Evolutionary conservation across 2,888 invertebrate species (phyloP), one percentile per base, ranked within the genome.

Genomic region (Meghimatium bilineatum): DNA sequence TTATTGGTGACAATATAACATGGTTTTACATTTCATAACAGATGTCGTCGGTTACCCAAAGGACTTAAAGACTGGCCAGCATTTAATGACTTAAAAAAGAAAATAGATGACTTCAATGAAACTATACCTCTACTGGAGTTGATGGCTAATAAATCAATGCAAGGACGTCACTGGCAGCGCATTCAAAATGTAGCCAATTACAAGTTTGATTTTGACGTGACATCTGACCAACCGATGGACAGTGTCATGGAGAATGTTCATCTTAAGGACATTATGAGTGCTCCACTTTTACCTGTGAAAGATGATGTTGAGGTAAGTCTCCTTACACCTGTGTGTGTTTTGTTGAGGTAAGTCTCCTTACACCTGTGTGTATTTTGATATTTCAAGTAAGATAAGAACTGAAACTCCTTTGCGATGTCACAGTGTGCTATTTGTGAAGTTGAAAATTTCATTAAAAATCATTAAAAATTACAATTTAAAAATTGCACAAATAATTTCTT

Each of bases 11-110:
- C 20, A 17, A 56, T 56, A 26, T 12, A 17, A 56, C 20, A 23
- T 63, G 29, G 32, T 66, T 10, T 32, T 0, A 29, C 29, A 60
- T 5, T 23, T 60, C 44, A 38, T 69, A 23, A 38, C 60, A 93
- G 97, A 91, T 97, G 97, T 91, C 96, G 96, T 36, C 96, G 96
- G 91, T 94, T 98, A 78, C 97, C 97, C 0, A 96, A 95, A 93
- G 97, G 95, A 0, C 96, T 97, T 95, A 96, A 96, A 91, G 96
- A 96, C 81, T 97, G 97, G 97, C 97, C 97, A 0, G 97, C 97
- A 0, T 98, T 95, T 91, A 95, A 96, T 80, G 97, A 97, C 88
- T 93, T 98, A 84, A 97, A 97, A 92, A 96, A 96, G 87, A 97
- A 97, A 94, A 97, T 98, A 86, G 97, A 97, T 89, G 97, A 97